A percentile compares a stretch with the other conserved stretches of the same genome.
phyloP scores from a whole-genome alignment of 2,113 vertebrate species.

The Oryzias javanicus region DNA sequence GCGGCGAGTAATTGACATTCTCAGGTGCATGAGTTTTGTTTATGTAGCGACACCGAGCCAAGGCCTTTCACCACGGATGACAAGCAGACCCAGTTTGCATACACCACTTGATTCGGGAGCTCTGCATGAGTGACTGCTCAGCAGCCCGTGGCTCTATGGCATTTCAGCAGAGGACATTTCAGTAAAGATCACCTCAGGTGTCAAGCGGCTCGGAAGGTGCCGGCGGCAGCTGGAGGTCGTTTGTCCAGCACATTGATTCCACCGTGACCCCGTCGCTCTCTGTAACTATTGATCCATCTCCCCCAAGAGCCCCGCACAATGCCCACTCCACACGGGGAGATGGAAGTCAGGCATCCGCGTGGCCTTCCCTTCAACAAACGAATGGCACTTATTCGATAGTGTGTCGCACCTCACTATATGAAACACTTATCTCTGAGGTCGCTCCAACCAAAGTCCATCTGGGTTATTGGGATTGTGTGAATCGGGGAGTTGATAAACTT shows the following conservation, averaged over 20 bases:
- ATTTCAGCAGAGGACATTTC: constrained; percentile 74
- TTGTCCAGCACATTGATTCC: constrained; percentile 69
- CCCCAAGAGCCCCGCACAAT: constrained; percentile 58
- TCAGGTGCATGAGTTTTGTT: constrained; percentile 71
- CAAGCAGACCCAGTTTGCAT: constrained; percentile 65
- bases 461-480: constrained; percentile 60
- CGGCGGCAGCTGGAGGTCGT: constrained; percentile 65
- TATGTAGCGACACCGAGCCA: constrained; percentile 66
- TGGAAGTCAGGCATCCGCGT: constrained; percentile 39
- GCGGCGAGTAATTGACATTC: constrained; percentile 70
- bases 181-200: constrained; percentile 72
- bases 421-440: constrained; percentile 64
- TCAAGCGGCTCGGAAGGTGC: constrained; percentile 61
- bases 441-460: constrained; percentile 54
- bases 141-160: constrained; percentile 66
- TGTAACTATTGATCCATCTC: constrained; percentile 65
- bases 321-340: constrained; percentile 49
- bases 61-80: constrained; percentile 56
- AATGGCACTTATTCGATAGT: constrained; percentile 60
- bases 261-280: constrained; percentile 60
- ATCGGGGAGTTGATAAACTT: constrained; percentile 48
- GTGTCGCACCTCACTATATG: constrained; percentile 53
- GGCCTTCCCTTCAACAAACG: constrained; percentile 42
- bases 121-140: constrained; percentile 72
- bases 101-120: constrained; percentile 59